These are phyloP conservation scores for Entomyzon cyanotis DNA, from an alignment of 2,113 vertebrate genomes.

Conservation along the genomic window DNA sequence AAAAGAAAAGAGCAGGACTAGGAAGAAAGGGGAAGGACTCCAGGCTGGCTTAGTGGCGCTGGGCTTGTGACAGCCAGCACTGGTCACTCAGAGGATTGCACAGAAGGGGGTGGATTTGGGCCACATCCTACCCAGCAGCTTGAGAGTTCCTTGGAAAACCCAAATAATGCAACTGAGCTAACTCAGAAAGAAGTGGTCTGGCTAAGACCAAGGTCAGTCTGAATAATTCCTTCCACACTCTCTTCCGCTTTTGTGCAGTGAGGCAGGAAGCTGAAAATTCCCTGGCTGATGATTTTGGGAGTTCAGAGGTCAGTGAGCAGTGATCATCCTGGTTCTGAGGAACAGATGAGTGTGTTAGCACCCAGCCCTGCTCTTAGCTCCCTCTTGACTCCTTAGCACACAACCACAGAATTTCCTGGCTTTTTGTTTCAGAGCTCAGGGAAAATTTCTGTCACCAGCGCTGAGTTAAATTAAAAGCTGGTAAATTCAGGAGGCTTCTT, in stretches of 20 bases:
- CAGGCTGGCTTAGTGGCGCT: neutral
- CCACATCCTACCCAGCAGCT: neutral
- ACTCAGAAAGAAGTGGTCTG: neutral
- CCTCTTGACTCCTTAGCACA: neutral
- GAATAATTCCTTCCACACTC: neutral
- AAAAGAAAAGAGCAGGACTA: neutral
- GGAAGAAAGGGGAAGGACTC: neutral
- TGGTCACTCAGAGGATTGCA: neutral
- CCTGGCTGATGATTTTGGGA: neutral
- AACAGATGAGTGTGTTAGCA: neutral
- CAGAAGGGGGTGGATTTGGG: neutral
- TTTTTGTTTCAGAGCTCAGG: neutral
- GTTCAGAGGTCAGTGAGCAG: neutral
- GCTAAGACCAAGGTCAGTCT: neutral
- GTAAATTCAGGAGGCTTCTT: neutral
- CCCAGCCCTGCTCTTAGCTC: neutral
- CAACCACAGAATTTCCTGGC: neutral
- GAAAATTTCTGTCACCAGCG: neutral
- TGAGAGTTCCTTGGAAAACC: neutral
- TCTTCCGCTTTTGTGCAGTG: neutral
- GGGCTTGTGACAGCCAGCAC: neutral
- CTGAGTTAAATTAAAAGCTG: neutral
- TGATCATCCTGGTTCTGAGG: neutral
- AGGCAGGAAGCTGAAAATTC: slow-evolving; percentile 19
- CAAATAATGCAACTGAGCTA: neutral